Percentiles rank a stretch among this genome's conserved stretches.
phyloP scores from a whole-genome alignment of 37 sponge, comb jelly and placozoan genomes.

The Amphimedon queenslandica region DNA sequence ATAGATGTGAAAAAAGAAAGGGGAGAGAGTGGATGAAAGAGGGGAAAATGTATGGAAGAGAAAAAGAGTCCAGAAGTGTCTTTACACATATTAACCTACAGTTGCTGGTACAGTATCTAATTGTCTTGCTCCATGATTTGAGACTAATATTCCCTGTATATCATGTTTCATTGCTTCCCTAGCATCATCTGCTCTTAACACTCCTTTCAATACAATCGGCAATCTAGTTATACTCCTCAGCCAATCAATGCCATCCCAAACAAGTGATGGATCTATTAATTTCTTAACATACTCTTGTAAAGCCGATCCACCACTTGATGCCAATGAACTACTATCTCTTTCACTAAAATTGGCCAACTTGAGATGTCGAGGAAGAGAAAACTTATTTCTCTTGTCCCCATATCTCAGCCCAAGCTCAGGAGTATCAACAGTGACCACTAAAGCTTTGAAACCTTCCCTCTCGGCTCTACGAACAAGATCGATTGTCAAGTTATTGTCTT shows the following conservation, averaged over 20 bases:
- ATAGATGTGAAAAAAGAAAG: no score
- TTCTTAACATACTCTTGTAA: no score
- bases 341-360: conserved; percentile 68
- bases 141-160: conserved; percentile 80
- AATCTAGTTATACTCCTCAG: conserved; percentile 49
- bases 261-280: no score
- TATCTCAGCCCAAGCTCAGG: conserved; percentile 1
- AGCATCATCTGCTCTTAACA: conserved; percentile 86
- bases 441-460: conserved; percentile 33
- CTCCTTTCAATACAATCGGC: conserved; percentile 82
- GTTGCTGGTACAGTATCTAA: conserved; percentile 88
- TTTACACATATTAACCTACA: conserved; percentile 47
- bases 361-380: conserved; percentile 41
- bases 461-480: conserved; percentile 38
- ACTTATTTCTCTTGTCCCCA: not conserved
- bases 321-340: no score
- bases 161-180: conserved; percentile 52
- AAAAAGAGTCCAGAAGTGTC: no score
- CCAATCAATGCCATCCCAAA: conserved; percentile 85
- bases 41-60: no score
- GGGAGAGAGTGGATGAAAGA: no score
- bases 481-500: conserved; percentile 16
- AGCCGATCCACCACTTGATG: no score
- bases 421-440: conserved; percentile 52
- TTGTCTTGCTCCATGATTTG: conserved; percentile 93